phyloP scores from a whole-genome alignment of 2,888 invertebrate genomes.

The Heteromurus nitidus region DNA sequence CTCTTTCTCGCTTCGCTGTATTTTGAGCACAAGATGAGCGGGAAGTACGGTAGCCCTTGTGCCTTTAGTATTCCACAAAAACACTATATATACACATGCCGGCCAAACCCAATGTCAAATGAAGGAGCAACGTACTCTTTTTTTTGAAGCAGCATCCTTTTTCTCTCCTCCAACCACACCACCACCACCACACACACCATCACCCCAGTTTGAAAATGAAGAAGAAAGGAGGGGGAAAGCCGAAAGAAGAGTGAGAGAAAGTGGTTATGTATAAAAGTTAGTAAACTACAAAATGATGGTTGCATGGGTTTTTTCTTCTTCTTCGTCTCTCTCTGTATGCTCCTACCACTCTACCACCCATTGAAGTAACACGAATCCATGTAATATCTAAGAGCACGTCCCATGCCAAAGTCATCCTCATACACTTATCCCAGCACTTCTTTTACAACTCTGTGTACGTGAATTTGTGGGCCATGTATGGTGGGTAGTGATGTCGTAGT shows the following conservation, averaged over 20 bases:
- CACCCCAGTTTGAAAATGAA: constrained; percentile 1
- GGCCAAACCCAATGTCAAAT: constrained; percentile 29
- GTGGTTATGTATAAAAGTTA: background rate
- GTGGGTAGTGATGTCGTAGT: too few relatives aligned
- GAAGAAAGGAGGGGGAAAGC: too few relatives aligned
- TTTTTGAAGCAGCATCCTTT: too few relatives aligned
- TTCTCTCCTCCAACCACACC: constrained; percentile 24
- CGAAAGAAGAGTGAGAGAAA: background rate
- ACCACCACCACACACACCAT: background rate
- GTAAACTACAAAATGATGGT: constrained; percentile 46
- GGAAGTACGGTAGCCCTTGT: too few relatives aligned
- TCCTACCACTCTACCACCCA: too few relatives aligned
- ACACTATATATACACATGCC: constrained; percentile 17
- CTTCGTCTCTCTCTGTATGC: too few relatives aligned
- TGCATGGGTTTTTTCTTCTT: too few relatives aligned
- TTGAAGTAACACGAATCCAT: too few relatives aligned
- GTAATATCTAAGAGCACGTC: constrained; percentile 2
- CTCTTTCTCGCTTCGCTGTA: background rate
- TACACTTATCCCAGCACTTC: background rate
- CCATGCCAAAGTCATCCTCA: constrained; percentile 11
- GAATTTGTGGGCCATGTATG: too few relatives aligned
- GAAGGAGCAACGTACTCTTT: constrained; percentile 25
- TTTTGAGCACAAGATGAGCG: too few relatives aligned
- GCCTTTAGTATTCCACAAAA: too few relatives aligned
- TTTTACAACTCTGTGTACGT: too few relatives aligned